Conservation (phyloP, 2,888 invertebrate species). For the Cynaeus angustus region DNA sequence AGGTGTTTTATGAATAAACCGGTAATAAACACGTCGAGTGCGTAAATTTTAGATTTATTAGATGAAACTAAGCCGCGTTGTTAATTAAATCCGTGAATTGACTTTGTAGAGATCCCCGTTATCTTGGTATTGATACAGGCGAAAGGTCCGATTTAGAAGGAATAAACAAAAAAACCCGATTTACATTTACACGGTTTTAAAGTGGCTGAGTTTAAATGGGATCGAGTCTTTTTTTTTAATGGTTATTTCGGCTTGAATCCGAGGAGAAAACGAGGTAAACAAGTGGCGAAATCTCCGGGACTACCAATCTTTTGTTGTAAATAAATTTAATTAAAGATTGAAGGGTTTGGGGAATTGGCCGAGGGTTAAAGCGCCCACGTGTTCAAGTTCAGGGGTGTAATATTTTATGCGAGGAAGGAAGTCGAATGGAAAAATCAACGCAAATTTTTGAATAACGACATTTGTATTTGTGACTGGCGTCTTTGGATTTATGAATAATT, state of each 20-base stretch:
- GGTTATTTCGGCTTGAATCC: background rate
- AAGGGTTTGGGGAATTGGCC: background rate
- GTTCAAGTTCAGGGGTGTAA: background rate
- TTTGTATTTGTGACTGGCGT: too few species aligned
- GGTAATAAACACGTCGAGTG: conserved; percentile 25
- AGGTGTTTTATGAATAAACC: conserved; percentile 35
- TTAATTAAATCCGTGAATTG: conserved; percentile 1
- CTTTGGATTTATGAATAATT: too few species aligned
- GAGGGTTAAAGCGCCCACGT: background rate
- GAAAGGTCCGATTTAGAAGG: background rate
- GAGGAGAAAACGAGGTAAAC: background rate
- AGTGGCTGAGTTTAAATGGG: conserved; percentile 4
- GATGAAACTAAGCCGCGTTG: background rate
- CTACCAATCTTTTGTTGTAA: background rate
- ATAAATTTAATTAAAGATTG: conserved; percentile 10
- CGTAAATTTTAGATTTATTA: conserved; percentile 17
- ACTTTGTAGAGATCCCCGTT: background rate
- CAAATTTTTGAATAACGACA: too few species aligned
- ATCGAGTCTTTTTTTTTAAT: background rate
- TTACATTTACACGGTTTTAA: conserved; percentile 4
- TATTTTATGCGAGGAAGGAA: too few species aligned
- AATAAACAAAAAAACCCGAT: conserved; percentile 2
- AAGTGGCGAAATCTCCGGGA: background rate
- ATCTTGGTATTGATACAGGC: background rate
- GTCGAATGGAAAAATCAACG: too few species aligned